phyloP scores from a whole-genome alignment of 1,140 invertebrate species.

The Scaptomyza montana region DNA sequence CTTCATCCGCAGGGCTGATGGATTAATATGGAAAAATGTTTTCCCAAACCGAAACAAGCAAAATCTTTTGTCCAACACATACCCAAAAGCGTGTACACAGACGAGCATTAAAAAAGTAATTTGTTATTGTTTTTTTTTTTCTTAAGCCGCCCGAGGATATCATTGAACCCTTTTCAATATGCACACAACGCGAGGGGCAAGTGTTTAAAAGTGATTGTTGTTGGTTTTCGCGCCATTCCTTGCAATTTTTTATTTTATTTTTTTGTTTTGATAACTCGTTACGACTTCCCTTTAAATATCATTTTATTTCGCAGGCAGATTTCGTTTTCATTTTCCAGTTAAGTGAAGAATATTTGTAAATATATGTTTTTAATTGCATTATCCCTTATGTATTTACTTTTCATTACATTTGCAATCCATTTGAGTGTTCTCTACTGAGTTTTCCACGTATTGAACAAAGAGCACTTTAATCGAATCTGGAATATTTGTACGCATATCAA shows the following conservation, averaged over 20 bases:
- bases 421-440: conserved; percentile 16
- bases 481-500: neutral
- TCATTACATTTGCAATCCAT: conserved; percentile 45
- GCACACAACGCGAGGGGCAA: conserved; percentile 48
- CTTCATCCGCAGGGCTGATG: conserved; percentile 38
- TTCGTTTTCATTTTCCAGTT: conserved; percentile 44
- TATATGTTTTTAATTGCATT: conserved; percentile 26
- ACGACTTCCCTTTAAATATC: neutral
- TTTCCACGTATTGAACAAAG: conserved; percentile 30
- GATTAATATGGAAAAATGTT: conserved; percentile 59
- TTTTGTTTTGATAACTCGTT: neutral
- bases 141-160: conserved; percentile 56
- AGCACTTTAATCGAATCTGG: conserved; percentile 12
- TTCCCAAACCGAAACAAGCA: conserved; percentile 47
- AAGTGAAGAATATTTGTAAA: conserved; percentile 45
- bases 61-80: conserved; percentile 52
- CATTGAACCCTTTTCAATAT: conserved; percentile 59
- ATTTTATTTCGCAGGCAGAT: neutral
- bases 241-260: conserved; percentile 6
- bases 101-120: conserved; percentile 62
- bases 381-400: conserved; percentile 50
- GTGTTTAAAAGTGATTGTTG: conserved; percentile 57
- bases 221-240: conserved; percentile 10
- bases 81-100: conserved; percentile 30
- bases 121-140: conserved; percentile 53